Base-by-base conservation (phyloP, 92 coral and sea anemone species). In the Meandrina meandrites region DNA sequence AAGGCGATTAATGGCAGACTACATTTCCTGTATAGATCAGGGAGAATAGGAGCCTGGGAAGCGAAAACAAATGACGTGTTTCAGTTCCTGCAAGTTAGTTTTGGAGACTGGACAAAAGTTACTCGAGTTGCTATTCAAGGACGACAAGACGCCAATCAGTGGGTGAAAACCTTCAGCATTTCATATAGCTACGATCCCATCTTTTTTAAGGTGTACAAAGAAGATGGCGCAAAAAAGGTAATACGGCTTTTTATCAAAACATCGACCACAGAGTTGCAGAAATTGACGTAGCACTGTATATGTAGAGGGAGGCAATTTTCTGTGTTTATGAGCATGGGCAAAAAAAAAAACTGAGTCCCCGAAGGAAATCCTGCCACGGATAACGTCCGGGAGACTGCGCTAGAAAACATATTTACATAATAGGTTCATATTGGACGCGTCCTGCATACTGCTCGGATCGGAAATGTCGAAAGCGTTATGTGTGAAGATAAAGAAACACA, bases 161-260 rank as follows among this genome's bases (percentile, higher is more conserved):
- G 93, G 93, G 93, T 90, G 34, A 78, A 73, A 67, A 83, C 69
- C n/a, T 89, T 78, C 42, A 82, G 50, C 54, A 51, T 90, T 21
- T 78, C 88, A 51, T 90, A 82, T 78, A 86, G 93, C 54, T 47
- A 53, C 28, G 88, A 88, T 57, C 56, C 27, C 19, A 72, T 77
- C 15, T 81, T 80, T 45, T 90, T 90, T 57, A 84, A 81, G 81
- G 76, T 35, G 37, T 90, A 90, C 67, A 68, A 74, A 1, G 83
- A 76, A 22, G 88, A 58, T 42, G 81, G 75, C 1, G 0, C 10
- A 14, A 74, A 56, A 28, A 71, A 53, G 36, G 76, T 68, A 83
- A 83, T 75, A 24, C 22, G 1, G 30, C 8, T 34, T 5, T 15
- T n/a, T n/a, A n/a, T n/a, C n/a, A n/a, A n/a, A n/a, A n/a, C n/a